A percentile compares a stretch with the other conserved stretches of the same genome.
phyloP scores from a whole-genome alignment of 2,888 invertebrate species.

The Cheilosia soror region DNA sequence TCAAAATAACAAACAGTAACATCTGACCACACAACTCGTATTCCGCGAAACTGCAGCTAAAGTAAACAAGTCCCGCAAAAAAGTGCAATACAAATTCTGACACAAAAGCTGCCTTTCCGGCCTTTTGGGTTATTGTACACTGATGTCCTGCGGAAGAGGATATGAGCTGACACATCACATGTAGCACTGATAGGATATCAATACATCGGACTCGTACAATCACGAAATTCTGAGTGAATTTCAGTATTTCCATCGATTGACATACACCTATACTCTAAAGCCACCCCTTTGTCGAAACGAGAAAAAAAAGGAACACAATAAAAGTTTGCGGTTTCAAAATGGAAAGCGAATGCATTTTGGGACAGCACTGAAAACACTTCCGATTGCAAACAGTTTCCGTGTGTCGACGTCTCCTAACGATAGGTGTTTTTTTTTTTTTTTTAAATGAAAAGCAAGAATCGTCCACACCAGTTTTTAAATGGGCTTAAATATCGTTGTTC shows the following conservation, averaged over 20 bases:
- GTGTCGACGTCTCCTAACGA: not conserved
- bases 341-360: conserved; percentile 1
- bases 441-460: too few relatives aligned
- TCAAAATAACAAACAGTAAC: not conserved
- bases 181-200: conserved; percentile 15
- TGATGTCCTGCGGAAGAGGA: conserved; percentile 43
- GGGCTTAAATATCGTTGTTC: too few relatives aligned
- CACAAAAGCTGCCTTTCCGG: conserved; percentile 23
- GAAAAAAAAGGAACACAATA: not conserved
- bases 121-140: conserved; percentile 14
- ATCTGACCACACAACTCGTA: not conserved
- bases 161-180: conserved; percentile 45
- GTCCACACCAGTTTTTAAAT: too few relatives aligned
- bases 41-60: not conserved
- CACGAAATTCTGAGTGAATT: conserved; percentile 22
- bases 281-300: not conserved
- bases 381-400: not conserved
- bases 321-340: not conserved
- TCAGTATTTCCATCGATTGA: not conserved
- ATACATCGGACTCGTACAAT: conserved; percentile 7
- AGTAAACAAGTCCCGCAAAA: not conserved
- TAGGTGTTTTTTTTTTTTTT: too few relatives aligned
- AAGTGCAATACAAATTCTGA: conserved; percentile 1
- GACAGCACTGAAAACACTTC: conserved; percentile 2
- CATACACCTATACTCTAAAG: not conserved